Evolutionary conservation across 2,797 vertebrate species (phyloP), one percentile per base, ranked within the genome.

Genomic region (Euphonia xanthogaster): DNA sequence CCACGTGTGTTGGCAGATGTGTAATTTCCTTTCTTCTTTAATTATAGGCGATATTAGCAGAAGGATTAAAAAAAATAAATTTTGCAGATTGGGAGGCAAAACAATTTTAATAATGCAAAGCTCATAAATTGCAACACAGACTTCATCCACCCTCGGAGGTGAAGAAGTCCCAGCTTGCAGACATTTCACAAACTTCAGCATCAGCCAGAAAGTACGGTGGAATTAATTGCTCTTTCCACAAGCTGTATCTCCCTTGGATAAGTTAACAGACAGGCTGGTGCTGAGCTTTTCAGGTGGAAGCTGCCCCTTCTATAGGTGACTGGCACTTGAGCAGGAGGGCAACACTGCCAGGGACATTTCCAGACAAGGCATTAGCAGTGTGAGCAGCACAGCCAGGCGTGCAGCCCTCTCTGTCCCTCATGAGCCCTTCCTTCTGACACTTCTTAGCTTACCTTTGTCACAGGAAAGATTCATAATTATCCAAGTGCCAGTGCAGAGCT

Each of bases 91-190:
- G 3, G 45, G 45, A 30, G 27, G 19, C 37, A 82, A 67, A 87
- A 19, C 12, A 33, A 17, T 74, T 76, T 48, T 57, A 77, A 79
- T 10, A 76, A 48, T n/a, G 27, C 31, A 73, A 86, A 91, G n/a
- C 7, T 40, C 9, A 78, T 44, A 24, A 78, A 72, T 93, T 94
- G 60, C 86, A 87, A 87, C 51, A 93, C 30, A 60, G 24, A 51
- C 27, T 86, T 82, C 57, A 91, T 51, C 88, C 35, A 54, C 86
- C 35, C 35, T 81, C 22, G 0, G 54, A 94, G 45, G 6, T 92
- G 71, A 92, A 91, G 94, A 92, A 94, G 93, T 44, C 40, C 17
- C 63, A 27, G 17, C 62, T 94, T 87, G 33, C 27, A 23, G 47
- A 39, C 3, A 17, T 85, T 84, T 89, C 67, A 79, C 53, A 89